A percentile compares a stretch with the other conserved stretches of the same genome.
These are phyloP conservation scores for Netelia fuscicornis DNA, from an alignment of 2,888 invertebrate genomes.

Conservation along the genomic window DNA sequence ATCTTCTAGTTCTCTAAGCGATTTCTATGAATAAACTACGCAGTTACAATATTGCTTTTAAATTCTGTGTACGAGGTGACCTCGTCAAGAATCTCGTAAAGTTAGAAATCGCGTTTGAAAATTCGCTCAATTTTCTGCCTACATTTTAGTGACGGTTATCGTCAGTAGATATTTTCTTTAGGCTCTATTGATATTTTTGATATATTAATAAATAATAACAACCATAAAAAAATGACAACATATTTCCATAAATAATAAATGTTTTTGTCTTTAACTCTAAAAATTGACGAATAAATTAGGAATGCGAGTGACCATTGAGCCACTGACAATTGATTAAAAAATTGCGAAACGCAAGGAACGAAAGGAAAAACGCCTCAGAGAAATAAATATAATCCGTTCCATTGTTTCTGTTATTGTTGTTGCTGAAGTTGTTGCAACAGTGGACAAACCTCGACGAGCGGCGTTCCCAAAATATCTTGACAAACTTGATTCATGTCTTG, in stretches of 20 bases:
- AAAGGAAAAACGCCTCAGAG: constrained; percentile 40
- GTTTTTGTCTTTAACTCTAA: neutral
- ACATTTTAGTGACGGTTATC: constrained; percentile 51
- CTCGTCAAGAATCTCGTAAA: constrained; percentile 9
- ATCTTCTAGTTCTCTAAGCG: constrained; percentile 42
- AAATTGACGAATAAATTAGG: neutral
- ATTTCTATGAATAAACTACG: constrained; percentile 60
- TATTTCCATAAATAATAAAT: constrained; percentile 25
- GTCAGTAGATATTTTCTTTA: constrained; percentile 46
- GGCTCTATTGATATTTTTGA: constrained; percentile 31
- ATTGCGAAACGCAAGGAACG: neutral
- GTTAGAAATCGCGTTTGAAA: constrained; percentile 37
- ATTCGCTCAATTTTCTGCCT: constrained; percentile 23
- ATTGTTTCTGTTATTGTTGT: constrained; percentile 77
- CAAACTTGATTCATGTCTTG: constrained; percentile 90
- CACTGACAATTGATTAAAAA: neutral
- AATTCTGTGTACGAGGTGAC: constrained; percentile 18
- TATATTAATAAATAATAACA: constrained; percentile 42
- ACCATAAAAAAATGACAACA: constrained; percentile 28
- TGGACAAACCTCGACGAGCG: constrained; percentile 86
- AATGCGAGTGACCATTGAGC: neutral
- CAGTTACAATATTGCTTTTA: constrained; percentile 62
- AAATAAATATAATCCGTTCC: constrained; percentile 31
- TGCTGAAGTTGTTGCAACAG: constrained; percentile 82
- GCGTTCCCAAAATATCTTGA: constrained; percentile 88